Percentiles rank a stretch among this genome's conserved stretches.
These are phyloP conservation scores for Synanthedon formicaeformis DNA, from an alignment of 2,888 invertebrate genomes.

Conservation along the genomic window DNA sequence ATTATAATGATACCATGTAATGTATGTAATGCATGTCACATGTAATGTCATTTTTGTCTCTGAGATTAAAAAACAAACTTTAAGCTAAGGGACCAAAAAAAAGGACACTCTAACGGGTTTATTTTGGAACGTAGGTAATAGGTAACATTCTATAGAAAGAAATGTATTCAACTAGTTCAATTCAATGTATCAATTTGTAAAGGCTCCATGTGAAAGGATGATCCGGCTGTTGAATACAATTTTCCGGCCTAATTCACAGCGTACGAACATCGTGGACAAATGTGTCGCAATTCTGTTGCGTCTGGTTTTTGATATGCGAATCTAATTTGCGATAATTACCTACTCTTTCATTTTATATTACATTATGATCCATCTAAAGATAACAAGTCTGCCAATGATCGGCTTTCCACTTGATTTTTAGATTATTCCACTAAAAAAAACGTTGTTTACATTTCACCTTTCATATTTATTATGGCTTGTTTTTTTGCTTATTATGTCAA, in stretches of 20 bases:
- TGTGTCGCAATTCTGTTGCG: conserved; percentile 38
- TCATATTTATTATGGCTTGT: neutral
- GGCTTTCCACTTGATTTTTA: neutral
- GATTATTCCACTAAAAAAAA: neutral
- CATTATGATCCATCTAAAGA: neutral
- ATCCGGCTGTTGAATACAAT: conserved; percentile 29
- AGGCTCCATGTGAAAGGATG: conserved; percentile 45
- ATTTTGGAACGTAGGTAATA: too few relatives aligned
- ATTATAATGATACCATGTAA: too few relatives aligned
- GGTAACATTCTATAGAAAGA: too few relatives aligned
- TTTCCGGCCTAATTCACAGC: conserved; percentile 54
- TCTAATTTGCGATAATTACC: conserved; percentile 23
- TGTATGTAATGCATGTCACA: too few relatives aligned
- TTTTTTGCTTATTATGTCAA: too few relatives aligned
- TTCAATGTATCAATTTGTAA: conserved; percentile 26
- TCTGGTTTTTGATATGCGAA: conserved; percentile 27
- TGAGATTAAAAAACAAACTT: too few relatives aligned
- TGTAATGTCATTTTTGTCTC: too few relatives aligned
- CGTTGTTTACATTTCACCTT: neutral
- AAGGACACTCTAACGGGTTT: too few relatives aligned
- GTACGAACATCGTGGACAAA: conserved; percentile 22
- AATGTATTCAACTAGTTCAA: conserved; percentile 3
- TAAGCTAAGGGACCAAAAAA: too few relatives aligned
- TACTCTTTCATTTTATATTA: conserved; percentile 10
- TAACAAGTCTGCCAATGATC: too few relatives aligned